These are phyloP conservation scores for Meloidogyne floridensis DNA, from an alignment of 1,140 invertebrate genomes.

Conservation along the genomic window DNA sequence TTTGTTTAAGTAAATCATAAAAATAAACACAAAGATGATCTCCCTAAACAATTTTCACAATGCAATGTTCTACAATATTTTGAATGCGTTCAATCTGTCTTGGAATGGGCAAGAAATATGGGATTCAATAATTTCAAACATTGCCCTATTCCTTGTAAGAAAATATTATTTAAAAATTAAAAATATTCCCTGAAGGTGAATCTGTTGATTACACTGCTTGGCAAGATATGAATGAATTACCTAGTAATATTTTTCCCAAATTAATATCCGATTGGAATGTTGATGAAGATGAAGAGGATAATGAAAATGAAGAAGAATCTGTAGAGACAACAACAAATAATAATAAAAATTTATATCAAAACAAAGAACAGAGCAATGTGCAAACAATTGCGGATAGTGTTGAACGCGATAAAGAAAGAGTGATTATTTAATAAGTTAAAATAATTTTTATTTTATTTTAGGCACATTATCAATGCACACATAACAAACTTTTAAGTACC, in stretches of 20 bases:
- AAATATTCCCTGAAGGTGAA: slow-evolving; percentile 8
- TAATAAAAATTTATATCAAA: too few relatives aligned
- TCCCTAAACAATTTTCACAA: slow-evolving; percentile 15
- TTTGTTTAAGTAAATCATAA: not conserved
- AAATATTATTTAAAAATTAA: slow-evolving; percentile 4
- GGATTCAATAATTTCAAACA: slow-evolving; percentile 51
- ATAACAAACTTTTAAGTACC: slow-evolving; percentile 58
- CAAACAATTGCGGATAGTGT: not conserved
- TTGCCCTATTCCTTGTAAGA: slow-evolving; percentile 55
- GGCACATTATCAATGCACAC: slow-evolving; percentile 39
- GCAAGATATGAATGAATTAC: slow-evolving; percentile 64
- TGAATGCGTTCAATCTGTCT: slow-evolving; percentile 51
- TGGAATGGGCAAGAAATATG: slow-evolving; percentile 45
- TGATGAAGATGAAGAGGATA: slow-evolving; percentile 56
- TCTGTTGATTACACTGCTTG: slow-evolving; percentile 63
- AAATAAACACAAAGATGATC: not conserved
- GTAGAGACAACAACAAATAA: not conserved
- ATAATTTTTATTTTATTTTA: not conserved
- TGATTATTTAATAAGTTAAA: not conserved
- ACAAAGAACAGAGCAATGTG: slow-evolving; percentile 2
- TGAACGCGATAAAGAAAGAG: slow-evolving; percentile 13
- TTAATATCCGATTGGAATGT: slow-evolving; percentile 60
- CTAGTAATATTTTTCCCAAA: slow-evolving; percentile 60
- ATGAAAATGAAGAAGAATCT: slow-evolving; percentile 29
- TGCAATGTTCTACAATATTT: slow-evolving; percentile 64